A percentile compares a stretch with the other conserved stretches of the same genome.
Evolutionary conservation across 2,888 invertebrate genomes (phyloP).

Genomic region (Tachina lurida): DNA sequence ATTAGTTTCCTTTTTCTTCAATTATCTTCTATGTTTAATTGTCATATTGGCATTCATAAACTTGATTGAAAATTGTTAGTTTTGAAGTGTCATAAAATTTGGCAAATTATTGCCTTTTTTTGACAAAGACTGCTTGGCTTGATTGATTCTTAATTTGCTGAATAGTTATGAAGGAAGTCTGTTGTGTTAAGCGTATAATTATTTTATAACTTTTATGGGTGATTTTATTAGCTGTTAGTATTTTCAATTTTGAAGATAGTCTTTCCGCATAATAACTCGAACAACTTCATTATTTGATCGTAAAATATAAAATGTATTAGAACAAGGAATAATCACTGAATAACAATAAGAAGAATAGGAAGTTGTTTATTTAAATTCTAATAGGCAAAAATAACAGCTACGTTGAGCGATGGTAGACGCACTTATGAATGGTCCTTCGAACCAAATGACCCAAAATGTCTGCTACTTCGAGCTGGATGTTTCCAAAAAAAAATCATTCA

Average conservation of each 20-base stretch:
- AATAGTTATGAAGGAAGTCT: background rate
- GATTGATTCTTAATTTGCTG: slow-evolving; percentile 11
- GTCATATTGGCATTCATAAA: slow-evolving; percentile 19
- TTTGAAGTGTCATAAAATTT: slow-evolving; percentile 56
- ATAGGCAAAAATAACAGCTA: no score
- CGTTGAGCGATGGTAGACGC: no score
- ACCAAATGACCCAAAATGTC: no score
- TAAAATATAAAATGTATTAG: background rate
- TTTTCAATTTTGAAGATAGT: background rate
- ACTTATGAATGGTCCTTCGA: no score
- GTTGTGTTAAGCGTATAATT: slow-evolving; percentile 7
- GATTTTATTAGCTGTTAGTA: background rate
- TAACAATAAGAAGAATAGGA: no score
- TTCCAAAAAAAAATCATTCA: no score
- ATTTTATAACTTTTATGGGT: slow-evolving; percentile 12
- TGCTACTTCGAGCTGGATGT: no score
- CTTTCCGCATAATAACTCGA: background rate
- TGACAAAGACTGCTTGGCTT: background rate
- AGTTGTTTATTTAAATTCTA: no score
- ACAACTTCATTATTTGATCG: slow-evolving; percentile 36
- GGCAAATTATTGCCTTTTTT: slow-evolving; percentile 6
- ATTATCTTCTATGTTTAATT: background rate
- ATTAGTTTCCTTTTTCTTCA: slow-evolving; percentile 5
- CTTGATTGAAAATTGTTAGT: slow-evolving; percentile 32
- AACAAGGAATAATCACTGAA: background rate